Evolutionary conservation across 1,140 invertebrate genomes (phyloP).

Genomic region (Holotrichia oblita): DNA sequence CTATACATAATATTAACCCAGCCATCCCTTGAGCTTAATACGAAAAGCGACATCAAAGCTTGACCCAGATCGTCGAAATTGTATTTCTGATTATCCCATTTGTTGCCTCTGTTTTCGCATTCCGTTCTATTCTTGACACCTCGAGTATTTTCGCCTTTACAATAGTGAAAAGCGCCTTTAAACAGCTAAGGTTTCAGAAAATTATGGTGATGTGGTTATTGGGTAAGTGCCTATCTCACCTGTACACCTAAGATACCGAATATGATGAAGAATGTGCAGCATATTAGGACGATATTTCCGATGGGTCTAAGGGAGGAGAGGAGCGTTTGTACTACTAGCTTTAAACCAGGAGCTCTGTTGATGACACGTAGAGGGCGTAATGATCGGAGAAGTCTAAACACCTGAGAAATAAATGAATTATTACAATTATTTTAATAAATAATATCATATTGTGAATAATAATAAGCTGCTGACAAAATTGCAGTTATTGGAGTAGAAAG

Average conservation of each 20-base stretch:
- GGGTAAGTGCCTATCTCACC: slow-evolving; percentile 60
- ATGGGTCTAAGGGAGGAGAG: slow-evolving; percentile 97
- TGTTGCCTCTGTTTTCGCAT: slow-evolving; percentile 73
- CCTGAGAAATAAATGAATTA: slow-evolving; percentile 73
- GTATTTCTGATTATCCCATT: slow-evolving; percentile 98
- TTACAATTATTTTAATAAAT: no score
- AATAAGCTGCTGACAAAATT: no score
- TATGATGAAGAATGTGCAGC: slow-evolving; percentile 99
- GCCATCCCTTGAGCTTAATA: slow-evolving; percentile 96
- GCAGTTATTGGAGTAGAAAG: no score
- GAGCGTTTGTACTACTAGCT: slow-evolving; percentile 98
- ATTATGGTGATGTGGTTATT: slow-evolving; percentile 15
- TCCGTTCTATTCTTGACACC: slow-evolving; percentile 87
- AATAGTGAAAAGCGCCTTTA: slow-evolving; percentile 94
- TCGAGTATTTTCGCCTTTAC: slow-evolving; percentile 87
- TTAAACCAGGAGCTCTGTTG: slow-evolving; percentile 97
- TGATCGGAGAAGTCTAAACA: slow-evolving; percentile 95
- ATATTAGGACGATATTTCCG: slow-evolving; percentile 99
- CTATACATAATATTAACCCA: slow-evolving; percentile 99
- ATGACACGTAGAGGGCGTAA: slow-evolving; percentile 95
- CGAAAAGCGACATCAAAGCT: slow-evolving; percentile 98
- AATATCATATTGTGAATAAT: no score
- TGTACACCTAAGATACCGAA: slow-evolving; percentile 99
- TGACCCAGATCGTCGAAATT: slow-evolving; percentile 99
- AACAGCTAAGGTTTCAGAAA: slow-evolving; percentile 73